Base-by-base conservation (phyloP, 2,113 vertebrate species). In the Oryzias woworae region DNA sequence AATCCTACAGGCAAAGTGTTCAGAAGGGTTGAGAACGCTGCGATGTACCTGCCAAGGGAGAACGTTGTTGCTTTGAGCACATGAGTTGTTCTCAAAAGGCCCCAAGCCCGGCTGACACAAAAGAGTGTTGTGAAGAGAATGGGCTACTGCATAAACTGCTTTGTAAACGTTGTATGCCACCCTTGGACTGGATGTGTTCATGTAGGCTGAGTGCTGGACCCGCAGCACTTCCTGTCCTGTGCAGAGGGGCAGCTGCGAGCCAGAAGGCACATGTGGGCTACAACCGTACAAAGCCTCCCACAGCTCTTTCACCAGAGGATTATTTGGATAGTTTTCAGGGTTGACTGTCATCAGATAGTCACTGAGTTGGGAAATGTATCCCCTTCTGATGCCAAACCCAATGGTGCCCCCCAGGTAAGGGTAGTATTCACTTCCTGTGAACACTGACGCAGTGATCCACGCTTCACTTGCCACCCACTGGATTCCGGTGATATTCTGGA, bases 391-490 rank as follows among this genome's bases (percentile, higher is more conserved):
- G 20, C 86, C 90, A 78, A 90, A 93, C 17, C 92, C 92, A 43
- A 93, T 86, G 1, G 90, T 92, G 4, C 92, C 92, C 3, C 87
- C 92, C 10, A 93, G 49, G 53, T 80, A 91, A 5, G 89, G 87
- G 67, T 86, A 90, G 62, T 81, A 89, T 26, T 90, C 75, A n/a
- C 69, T 89, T 48, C 72, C 79, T 47, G 89, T 75, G 24, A 92
- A 91, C 23, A 91, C 66, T 14, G 89, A 87, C 13, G 91, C 78
- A 53, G 90, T 93, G 36, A 92, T 80, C 91, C 90, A 93, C 26
- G 90, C 90, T 65, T 93, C 91, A 22, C 92, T 92, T 8, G 92
- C 92, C 58, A 93, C 86, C 92, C 92, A 93, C 56, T 91, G 90
- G 47, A 91, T 88, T 12, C 88, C 91, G 46, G 87, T 91, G 64